Evolutionary conservation across 30 jellyfish, hydroid and myxozoan species (phyloP), one percentile per base, ranked within the genome.

Genomic region (Rhopilema esculentum): DNA sequence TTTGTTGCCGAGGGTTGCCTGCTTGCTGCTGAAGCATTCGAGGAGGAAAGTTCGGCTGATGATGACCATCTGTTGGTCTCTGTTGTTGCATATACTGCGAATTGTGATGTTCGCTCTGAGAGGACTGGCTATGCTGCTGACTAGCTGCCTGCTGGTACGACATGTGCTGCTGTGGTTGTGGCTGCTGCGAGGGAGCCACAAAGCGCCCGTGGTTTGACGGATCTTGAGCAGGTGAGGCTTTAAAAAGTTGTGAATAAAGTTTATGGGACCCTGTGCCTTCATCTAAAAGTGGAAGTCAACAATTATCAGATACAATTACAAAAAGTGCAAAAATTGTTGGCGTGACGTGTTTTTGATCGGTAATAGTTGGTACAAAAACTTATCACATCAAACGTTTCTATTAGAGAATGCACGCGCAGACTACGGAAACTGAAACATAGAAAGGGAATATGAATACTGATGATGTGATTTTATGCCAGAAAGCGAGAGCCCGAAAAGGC

Each of bases 1-100:
- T 8, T n/a, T 73, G 69, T 33, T 17, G 23, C 7, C 84, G 84
- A 9, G 61, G 21, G 30, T 22, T 76, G 1, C 69, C 69, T 1
- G 71, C 71, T 31, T 27, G 69, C 29, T 49, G 78, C 31, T 84
- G 87, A 24, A 70, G 93, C 88, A 85, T 67, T 24, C 94, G 71
- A 15, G 94, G 94, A 12, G 94, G 94, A 24, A 75, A 1, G 28
- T 22, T 66, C n/a, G 28, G n/a, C 29, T 31, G 75, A 50, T 82
- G 80, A 20, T 85, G 88, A 67, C 72, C 67, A 27, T 62, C 84
- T 83, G 65, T 74, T 48, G 81, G 49, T 69, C 49, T 78, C 4
- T 28, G 83, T 9, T 73, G 87, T 30, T 67, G 32, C 61, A 0
- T 29, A 15, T 23, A 53, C 64, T 70, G 86, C 16, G 48, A 1